Conservation (phyloP, 1,140 invertebrate genomes). For the Pseudomyrmex cubaensis region DNA sequence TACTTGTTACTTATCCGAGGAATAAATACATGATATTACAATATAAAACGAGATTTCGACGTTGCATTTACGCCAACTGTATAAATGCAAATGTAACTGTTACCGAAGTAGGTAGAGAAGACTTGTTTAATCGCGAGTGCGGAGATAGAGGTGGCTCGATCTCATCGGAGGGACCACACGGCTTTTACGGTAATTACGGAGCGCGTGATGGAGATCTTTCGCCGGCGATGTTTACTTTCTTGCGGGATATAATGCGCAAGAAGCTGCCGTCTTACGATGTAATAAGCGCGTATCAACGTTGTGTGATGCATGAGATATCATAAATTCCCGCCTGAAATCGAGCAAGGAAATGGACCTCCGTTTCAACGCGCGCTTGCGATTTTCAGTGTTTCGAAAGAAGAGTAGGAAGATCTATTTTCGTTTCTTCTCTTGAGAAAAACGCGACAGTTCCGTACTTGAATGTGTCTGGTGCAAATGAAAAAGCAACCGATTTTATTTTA, state of each 20-base stretch:
- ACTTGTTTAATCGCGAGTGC: conserved; percentile 3
- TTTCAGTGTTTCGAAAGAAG: conserved; percentile 46
- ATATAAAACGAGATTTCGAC: background rate
- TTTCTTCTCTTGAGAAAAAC: no score
- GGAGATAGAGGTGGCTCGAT: background rate
- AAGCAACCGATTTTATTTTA: conserved; percentile 19
- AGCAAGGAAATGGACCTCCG: conserved; percentile 30
- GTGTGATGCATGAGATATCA: background rate
- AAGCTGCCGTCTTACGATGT: conserved; percentile 3
- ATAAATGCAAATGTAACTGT: conserved; percentile 6
- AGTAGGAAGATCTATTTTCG: conserved; percentile 35
- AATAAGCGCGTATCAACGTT: conserved; percentile 27
- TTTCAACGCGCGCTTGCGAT: conserved; percentile 4
- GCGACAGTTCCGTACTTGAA: no score
- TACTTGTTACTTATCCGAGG: background rate
- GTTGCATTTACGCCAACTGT: background rate
- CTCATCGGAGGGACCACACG: conserved; percentile 19
- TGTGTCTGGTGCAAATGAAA: background rate
- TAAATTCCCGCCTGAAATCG: conserved; percentile 35
- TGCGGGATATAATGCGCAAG: conserved; percentile 25
- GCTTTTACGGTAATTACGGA: conserved; percentile 52
- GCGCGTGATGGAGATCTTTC: conserved; percentile 20
- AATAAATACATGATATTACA: conserved; percentile 2
- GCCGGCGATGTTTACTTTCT: conserved; percentile 46
- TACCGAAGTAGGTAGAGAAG: conserved; percentile 2